These are phyloP conservation scores for Meloidogyne hapla DNA, from an alignment of 1,140 invertebrate genomes.

Conservation along the genomic window DNA sequence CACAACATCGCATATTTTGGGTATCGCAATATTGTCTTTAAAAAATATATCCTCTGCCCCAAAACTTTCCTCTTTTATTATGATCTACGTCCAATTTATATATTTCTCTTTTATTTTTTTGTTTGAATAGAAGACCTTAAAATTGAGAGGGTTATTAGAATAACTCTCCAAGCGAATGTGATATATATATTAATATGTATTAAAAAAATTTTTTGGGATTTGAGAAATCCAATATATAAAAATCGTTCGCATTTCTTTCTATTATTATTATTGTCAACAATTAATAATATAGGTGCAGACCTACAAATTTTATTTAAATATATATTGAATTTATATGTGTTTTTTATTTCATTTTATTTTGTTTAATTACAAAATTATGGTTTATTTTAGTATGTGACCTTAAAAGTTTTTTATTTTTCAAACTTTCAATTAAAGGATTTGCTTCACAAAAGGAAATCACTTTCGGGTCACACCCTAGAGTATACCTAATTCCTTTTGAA, in stretches of 20 bases:
- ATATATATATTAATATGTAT: background rate
- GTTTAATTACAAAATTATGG: too few relatives aligned
- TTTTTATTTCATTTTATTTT: background rate
- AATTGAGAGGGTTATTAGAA: background rate
- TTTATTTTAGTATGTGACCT: too few relatives aligned
- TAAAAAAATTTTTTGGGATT: background rate
- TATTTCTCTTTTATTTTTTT: background rate
- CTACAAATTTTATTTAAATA: background rate
- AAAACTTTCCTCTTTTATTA: constrained; percentile 2
- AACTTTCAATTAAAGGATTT: too few relatives aligned
- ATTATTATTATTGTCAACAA: background rate
- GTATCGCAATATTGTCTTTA: constrained; percentile 1
- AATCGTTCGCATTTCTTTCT: background rate
- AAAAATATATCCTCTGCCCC: background rate
- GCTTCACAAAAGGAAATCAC: too few relatives aligned
- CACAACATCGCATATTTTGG: background rate
- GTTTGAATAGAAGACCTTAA: background rate
- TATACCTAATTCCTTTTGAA: too few relatives aligned
- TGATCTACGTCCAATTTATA: background rate
- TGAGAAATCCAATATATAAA: background rate
- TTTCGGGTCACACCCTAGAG: too few relatives aligned
- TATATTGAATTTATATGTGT: background rate
- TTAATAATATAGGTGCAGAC: background rate
- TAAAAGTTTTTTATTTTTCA: too few relatives aligned
- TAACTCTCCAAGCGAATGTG: background rate